Evolutionary conservation across 1,140 invertebrate genomes (phyloP).

Genomic region (Trichogramma pretiosum): DNA sequence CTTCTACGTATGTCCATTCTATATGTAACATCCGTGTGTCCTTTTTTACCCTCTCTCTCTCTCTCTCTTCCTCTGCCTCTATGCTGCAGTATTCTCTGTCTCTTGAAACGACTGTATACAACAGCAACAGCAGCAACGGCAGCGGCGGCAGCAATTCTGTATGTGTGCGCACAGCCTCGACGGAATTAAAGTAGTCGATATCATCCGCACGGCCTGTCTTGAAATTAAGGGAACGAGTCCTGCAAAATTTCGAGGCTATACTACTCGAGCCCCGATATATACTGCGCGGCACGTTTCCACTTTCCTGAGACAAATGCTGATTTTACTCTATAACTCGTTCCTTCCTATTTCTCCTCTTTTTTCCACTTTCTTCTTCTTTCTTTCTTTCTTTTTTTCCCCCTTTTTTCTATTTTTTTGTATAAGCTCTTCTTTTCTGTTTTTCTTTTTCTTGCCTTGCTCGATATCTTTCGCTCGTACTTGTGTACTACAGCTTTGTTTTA

Average conservation of each 20-base stretch:
- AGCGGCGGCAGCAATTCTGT: conserved; percentile 26
- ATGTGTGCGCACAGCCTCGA: conserved; percentile 31
- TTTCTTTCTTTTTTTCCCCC: no score
- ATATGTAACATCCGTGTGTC: conserved; percentile 4
- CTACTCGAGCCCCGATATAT: background rate
- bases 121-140: no score
- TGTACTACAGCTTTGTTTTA: no score
- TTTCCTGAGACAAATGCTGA: conserved; percentile 16
- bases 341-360: no score
- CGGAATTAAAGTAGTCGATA: conserved; percentile 42
- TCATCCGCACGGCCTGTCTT: conserved; percentile 38
- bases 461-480: no score
- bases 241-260: conserved; percentile 7
- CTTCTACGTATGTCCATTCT: conserved; percentile 15
- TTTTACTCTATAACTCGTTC: conserved; percentile 24
- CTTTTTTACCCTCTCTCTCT: conserved; percentile 3
- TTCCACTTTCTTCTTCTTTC: no score
- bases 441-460: no score
- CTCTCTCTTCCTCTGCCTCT: conserved; percentile 5
- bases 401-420: no score
- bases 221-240: conserved; percentile 36
- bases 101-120: no score
- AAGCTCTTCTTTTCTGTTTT: no score
- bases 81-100: no score
- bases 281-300: conserved; percentile 8